Evolutionary conservation across 2,888 invertebrate species (phyloP), one percentile per base, ranked within the genome.

Genomic region (Hyles lineata): DNA sequence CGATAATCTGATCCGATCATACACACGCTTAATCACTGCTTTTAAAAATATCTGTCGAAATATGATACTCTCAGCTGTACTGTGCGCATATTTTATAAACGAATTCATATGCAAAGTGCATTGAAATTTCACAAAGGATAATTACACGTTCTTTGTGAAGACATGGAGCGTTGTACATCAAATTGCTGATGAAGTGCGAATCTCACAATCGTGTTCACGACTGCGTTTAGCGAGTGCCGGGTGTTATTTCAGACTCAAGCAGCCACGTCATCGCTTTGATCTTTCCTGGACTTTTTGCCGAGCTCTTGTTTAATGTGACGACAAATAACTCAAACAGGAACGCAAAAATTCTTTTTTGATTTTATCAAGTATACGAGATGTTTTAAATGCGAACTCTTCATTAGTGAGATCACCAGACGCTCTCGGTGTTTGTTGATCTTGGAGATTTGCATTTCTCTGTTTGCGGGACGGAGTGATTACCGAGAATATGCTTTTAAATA

Each of bases 221-320:
- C 32, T 70, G 74, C 76, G 76, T 78, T 70, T 80, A 83, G 81
- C 85, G 87, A 85, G 87, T 82, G 82, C 79, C 85, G 86, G 86
- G 85, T 89, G 91, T 91, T 92, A 92, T 93, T 93, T 89, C 90
- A 91, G 91, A 85, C 85, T 80, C 80, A 82, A 81, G 82, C 80
- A 79, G 85, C 85, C 89, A 83, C 91, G 90, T 92, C 92, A 92
- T 84, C 85, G 81, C 88, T 94, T 94, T 94, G 94, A 94, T 93
- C 89, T 91, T 86, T 82, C 81, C 84, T 87, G 87, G 84, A 89
- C 92, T 92, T 94, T 94, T 93, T 92, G 93, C 88, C 78, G 80
- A 88, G 88, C 88, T 89, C 90, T 92, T 85, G 90, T 90, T 92
- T 93, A 91, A 93, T 92, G 92, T 87, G 93, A 92, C 90, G 94